Conservation (phyloP, 2,113 vertebrate species). For the Thunnus thynnus region DNA sequence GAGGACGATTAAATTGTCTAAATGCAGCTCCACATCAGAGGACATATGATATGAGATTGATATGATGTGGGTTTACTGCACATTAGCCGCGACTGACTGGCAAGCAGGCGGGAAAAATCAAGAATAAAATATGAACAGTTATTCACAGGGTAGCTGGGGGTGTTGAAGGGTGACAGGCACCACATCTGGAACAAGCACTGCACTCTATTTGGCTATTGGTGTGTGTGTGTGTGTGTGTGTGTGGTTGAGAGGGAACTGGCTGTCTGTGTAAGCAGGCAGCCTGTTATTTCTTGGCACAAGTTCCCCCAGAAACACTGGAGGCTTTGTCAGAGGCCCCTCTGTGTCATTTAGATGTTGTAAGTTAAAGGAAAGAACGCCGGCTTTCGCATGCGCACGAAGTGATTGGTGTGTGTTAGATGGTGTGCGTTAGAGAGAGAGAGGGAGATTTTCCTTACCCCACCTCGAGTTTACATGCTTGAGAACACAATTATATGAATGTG, state of each 20-base stretch:
- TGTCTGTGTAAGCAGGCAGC: constrained; percentile 61
- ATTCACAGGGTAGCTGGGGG: neutral
- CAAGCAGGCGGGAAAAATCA: constrained; percentile 1
- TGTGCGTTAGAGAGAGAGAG: neutral
- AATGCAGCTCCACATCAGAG: constrained; percentile 43
- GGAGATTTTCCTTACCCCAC: constrained; percentile 38
- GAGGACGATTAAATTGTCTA: constrained; percentile 31
- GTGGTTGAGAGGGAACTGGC: constrained; percentile 43
- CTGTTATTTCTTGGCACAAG: constrained; percentile 73
- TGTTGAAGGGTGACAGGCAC: constrained; percentile 38
- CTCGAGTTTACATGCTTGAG: neutral
- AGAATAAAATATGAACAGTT: constrained; percentile 16
- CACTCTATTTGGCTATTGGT: neutral
- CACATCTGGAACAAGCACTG: constrained; percentile 53
- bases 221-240: constrained; percentile 6
- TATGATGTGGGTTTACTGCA: constrained; percentile 28
- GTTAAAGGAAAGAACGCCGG: constrained; percentile 49
- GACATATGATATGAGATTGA: constrained; percentile 37
- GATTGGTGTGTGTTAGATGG: neutral
- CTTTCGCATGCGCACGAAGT: constrained; percentile 1
- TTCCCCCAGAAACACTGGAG: constrained; percentile 68
- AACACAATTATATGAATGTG: neutral
- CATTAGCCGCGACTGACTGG: constrained; percentile 36
- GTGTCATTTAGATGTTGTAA: constrained; percentile 59
- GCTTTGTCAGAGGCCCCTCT: constrained; percentile 68